Conservation (phyloP, 2,113 vertebrate species). For the Cepphus grylle region DNA sequence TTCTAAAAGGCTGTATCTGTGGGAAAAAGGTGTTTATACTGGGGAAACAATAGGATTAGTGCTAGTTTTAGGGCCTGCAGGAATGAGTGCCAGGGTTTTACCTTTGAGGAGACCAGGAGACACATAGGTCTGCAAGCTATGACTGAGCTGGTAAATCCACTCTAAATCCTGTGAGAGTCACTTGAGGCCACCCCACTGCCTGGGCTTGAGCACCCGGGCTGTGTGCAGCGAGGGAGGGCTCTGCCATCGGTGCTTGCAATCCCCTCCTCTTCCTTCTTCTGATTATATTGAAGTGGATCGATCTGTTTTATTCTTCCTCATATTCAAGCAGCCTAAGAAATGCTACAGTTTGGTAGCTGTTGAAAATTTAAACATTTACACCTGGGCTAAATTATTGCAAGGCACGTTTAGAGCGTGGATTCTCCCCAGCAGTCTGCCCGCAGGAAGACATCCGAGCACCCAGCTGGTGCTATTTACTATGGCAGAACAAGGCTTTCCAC, state of each 20-base stretch:
- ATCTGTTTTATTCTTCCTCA: neutral
- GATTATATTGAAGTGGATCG: fast-evolving
- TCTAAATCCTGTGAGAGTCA: neutral
- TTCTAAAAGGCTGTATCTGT: neutral
- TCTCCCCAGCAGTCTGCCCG: neutral
- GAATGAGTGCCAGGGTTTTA: neutral
- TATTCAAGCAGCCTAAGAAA: neutral
- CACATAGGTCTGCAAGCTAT: neutral
- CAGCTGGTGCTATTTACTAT: neutral
- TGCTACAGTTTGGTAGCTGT: neutral
- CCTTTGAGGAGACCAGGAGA: neutral
- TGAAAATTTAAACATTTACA: neutral
- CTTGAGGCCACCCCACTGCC: neutral
- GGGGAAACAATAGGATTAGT: neutral
- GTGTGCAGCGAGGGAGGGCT: neutral
- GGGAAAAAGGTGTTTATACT: neutral
- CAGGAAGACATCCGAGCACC: neutral
- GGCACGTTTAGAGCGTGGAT: neutral
- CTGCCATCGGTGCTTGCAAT: neutral
- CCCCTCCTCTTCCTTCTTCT: neutral
- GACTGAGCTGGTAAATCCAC: neutral
- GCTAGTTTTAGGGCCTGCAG: neutral
- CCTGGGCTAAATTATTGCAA: neutral
- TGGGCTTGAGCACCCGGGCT: neutral
- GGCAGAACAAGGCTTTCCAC: neutral